A percentile compares a stretch with the other conserved stretches of the same genome.
These are phyloP conservation scores for Ectemnius cavifrons DNA, from an alignment of 2,888 invertebrate species.

Conservation along the genomic window DNA sequence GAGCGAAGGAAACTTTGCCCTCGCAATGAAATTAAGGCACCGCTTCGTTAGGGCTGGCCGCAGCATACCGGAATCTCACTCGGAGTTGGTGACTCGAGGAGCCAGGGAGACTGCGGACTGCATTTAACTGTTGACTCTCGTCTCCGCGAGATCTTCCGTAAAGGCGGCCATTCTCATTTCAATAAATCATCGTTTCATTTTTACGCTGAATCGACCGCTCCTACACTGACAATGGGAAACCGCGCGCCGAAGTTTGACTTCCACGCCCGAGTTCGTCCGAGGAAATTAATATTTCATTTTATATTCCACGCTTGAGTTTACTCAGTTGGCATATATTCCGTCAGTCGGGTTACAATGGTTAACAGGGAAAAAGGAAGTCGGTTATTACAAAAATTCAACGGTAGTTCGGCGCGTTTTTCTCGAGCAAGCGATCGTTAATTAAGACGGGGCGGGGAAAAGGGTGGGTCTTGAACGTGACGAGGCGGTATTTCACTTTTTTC, in stretches of 20 bases:
- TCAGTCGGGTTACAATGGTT: too few relatives aligned
- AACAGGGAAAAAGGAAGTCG: too few relatives aligned
- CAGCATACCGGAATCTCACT: background rate
- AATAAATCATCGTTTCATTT: too few relatives aligned
- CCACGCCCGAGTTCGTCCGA: too few relatives aligned
- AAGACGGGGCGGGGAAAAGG: background rate
- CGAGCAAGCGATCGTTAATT: constrained; percentile 2
- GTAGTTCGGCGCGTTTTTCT: background rate
- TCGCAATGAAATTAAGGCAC: background rate
- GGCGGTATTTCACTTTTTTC: background rate
- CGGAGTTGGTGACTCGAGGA: background rate
- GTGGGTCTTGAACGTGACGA: background rate
- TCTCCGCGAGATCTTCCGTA: background rate
- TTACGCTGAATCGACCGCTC: too few relatives aligned
- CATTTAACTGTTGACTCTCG: constrained; percentile 1
- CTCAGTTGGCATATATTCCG: too few relatives aligned
- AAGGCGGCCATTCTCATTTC: too few relatives aligned
- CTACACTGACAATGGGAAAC: too few relatives aligned
- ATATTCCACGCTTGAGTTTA: too few relatives aligned
- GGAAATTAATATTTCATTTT: too few relatives aligned
- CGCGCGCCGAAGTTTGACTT: too few relatives aligned
- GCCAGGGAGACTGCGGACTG: background rate
- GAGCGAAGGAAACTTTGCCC: background rate
- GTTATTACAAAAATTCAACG: background rate
- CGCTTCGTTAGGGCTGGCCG: constrained; percentile 4